phyloP scores from a whole-genome alignment of 2,113 vertebrate species.

The Grammatotria lemairii region DNA sequence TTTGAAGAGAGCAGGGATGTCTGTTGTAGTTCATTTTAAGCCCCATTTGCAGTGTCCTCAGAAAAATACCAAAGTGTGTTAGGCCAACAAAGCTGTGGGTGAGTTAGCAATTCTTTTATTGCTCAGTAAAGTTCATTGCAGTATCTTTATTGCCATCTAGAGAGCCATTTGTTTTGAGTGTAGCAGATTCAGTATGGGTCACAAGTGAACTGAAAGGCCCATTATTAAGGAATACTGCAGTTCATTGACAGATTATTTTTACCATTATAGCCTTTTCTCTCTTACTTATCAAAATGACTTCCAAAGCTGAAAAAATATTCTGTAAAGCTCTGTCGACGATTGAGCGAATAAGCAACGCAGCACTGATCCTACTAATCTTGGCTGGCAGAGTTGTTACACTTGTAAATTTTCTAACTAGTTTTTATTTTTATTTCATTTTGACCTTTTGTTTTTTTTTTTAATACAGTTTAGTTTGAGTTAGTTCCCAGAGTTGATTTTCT shows the following conservation, averaged over 20 bases:
- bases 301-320: not conserved
- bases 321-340: not conserved
- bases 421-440: not conserved
- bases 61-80: not conserved
- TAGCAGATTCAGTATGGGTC: not conserved
- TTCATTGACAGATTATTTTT: not conserved
- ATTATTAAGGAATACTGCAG: not conserved
- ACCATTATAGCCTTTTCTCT: not conserved
- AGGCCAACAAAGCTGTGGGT: not conserved
- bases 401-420: not conserved
- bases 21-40: not conserved
- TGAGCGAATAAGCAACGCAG: not conserved
- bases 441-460: not conserved
- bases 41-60: not conserved
- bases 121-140: not conserved
- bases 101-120: not conserved
- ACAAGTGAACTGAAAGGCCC: not conserved
- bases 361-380: not conserved
- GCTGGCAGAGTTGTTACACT: not conserved
- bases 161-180: not conserved
- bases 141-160: not conserved
- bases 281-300: not conserved
- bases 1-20: not conserved
- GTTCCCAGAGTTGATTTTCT: not conserved
- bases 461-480: not conserved